Percentiles rank a stretch among this genome's conserved stretches.
phyloP scores from a whole-genome alignment of 2,797 vertebrate genomes.

The Hoplostethus mediterraneus region DNA sequence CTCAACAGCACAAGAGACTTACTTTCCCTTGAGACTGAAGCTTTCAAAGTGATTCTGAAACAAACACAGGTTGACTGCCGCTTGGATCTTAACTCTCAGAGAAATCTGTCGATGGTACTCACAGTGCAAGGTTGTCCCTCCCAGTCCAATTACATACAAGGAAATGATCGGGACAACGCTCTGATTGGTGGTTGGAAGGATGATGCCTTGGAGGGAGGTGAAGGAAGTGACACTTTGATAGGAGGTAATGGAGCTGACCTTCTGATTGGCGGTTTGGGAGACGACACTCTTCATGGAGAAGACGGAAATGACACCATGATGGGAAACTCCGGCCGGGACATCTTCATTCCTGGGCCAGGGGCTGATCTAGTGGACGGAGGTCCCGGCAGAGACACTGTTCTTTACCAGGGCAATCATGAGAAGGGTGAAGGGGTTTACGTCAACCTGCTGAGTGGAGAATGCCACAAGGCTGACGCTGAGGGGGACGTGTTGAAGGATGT shows the following conservation, averaged over 20 bases:
- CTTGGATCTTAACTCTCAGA: slow-evolving; percentile 54
- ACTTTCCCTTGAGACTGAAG: slow-evolving; percentile 19
- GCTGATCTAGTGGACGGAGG: slow-evolving; percentile 56
- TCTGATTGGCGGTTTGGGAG: slow-evolving; percentile 59
- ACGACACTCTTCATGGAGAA: slow-evolving; percentile 71
- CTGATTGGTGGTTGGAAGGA: slow-evolving; percentile 63
- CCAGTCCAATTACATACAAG: slow-evolving; percentile 55
- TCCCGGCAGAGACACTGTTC: slow-evolving; percentile 58
- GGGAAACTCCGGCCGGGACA: slow-evolving; percentile 58
- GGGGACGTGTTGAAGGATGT: slow-evolving; percentile 72
- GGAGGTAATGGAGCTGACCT: slow-evolving; percentile 67
- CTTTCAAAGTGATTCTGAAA: slow-evolving; percentile 65
- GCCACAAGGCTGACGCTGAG: slow-evolving; percentile 68
- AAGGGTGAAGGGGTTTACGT: slow-evolving; percentile 67
- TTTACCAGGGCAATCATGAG: slow-evolving; percentile 60
- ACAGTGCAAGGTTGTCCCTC: slow-evolving; percentile 61
- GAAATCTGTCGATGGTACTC: slow-evolving; percentile 59
- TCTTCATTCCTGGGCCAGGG: slow-evolving; percentile 59
- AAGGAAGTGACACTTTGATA: slow-evolving; percentile 64
- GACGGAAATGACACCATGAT: slow-evolving; percentile 69
- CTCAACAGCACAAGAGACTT: background rate
- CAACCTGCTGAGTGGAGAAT: slow-evolving; percentile 65
- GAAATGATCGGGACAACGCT: slow-evolving; percentile 55
- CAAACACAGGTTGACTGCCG: slow-evolving; percentile 45
- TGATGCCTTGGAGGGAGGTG: slow-evolving; percentile 58